Evolutionary conservation across 2,888 invertebrate species (phyloP), one percentile per base, ranked within the genome.

Genomic region (Tanypteryx hageni): DNA sequence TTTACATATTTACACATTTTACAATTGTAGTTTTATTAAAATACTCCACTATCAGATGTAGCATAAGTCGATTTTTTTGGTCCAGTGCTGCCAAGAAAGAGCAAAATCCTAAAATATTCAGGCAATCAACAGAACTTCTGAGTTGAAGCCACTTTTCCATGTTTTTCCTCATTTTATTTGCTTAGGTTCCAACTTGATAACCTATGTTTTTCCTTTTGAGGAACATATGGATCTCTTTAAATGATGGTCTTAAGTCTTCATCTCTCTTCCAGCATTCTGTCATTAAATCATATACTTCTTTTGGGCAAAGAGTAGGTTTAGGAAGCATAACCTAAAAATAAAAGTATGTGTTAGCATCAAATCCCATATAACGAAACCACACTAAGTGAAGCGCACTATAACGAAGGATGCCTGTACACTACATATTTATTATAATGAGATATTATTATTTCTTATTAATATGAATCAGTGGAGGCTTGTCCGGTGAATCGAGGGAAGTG

Each of bases 231-330:
- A 98, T 97, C 94, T 97, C 96, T 94, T 96, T 96, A 94, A 97
- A 96, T 27, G 96, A 96, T 82, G 96, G 96, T 93, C 97, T 95
- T 92, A 95, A 95, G 68, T 95, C 95, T 93, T 96, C 96, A 94
- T 96, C 96, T 93, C 96, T 95, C 94, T 95, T 96, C 96, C 96
- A 97, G 94, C 97, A 98, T 94, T 96, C 96, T 94, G 96, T 96
- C 97, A 98, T 97, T 93, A 98, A 95, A 93, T 97, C 96, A 95
- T 98, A 98, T 89, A 98, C 96, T 94, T 97, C 97, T 27, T 96
- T 96, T 18, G 98, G 97, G 95, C 98, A 98, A 93, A 97, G 96
- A 92, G 96, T 96, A 82, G 98, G 98, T 94, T 97, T 96, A 94
- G 97, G 97, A 95, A 97, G 96, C 93, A 97, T 95, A 92, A 95